phyloP scores from a whole-genome alignment of 2,113 vertebrate species.

The Gnathonemus echidnorhynchus region DNA sequence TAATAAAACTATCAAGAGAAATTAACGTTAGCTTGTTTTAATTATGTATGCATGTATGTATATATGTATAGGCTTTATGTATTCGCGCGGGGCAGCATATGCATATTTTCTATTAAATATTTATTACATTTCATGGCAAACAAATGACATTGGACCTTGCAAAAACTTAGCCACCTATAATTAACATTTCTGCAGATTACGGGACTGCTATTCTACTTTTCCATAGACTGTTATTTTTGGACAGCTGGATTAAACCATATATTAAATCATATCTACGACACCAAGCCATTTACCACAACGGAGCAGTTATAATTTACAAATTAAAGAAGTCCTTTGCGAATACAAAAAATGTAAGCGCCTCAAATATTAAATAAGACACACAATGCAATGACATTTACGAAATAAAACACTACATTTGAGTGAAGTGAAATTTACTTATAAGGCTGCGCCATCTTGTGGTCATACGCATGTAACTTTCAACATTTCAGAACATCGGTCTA shows the following conservation, averaged over 20 bases:
- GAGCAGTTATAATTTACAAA: background rate
- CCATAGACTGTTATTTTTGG: background rate
- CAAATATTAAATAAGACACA: background rate
- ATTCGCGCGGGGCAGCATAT: background rate
- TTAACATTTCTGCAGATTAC: background rate
- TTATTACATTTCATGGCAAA: background rate
- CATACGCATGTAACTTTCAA: background rate
- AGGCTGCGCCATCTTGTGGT: background rate
- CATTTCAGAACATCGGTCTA: background rate
- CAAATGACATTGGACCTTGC: background rate
- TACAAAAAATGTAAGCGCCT: background rate
- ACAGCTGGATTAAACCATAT: background rate
- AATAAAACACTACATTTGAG: background rate
- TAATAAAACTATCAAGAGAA: background rate
- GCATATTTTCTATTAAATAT: background rate
- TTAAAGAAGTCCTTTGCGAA: background rate
- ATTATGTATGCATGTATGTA: background rate
- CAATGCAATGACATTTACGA: background rate
- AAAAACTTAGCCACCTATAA: background rate
- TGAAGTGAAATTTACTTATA: background rate
- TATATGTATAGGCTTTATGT: background rate
- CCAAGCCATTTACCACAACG: background rate
- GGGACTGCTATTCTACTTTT: background rate
- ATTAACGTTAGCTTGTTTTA: background rate
- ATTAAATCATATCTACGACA: background rate